These are phyloP conservation scores for Scaptomyza flava DNA, from an alignment of 2,888 invertebrate species.

Conservation along the genomic window DNA sequence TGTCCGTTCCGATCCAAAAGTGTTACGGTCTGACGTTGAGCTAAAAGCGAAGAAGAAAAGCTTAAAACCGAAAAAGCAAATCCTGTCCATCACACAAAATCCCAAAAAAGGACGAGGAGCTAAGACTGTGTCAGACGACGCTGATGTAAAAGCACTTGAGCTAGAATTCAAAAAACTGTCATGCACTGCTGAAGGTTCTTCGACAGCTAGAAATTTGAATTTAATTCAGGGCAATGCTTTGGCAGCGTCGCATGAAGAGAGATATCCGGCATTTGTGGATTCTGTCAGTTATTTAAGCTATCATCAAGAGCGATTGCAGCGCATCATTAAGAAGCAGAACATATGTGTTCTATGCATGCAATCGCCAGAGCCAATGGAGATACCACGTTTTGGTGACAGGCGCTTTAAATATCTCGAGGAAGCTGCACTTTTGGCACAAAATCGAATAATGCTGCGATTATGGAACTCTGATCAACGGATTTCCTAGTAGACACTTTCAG, in stretches of 20 bases:
- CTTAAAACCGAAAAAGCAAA: slow-evolving; percentile 32
- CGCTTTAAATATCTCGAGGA: slow-evolving; percentile 56
- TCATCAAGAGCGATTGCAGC: slow-evolving; percentile 50
- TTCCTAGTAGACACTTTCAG: slow-evolving; percentile 42
- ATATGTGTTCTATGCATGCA: slow-evolving; percentile 42
- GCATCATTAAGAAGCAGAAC: slow-evolving; percentile 27
- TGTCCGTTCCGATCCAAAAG: slow-evolving; percentile 48
- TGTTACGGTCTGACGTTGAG: slow-evolving; percentile 34
- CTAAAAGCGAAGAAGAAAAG: slow-evolving; percentile 20
- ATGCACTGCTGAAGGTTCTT: slow-evolving; percentile 19
- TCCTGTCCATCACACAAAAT: slow-evolving; percentile 7
- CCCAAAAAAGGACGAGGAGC: slow-evolving; percentile 6
- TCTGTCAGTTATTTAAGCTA: slow-evolving; percentile 45
- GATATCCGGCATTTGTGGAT: slow-evolving; percentile 28
- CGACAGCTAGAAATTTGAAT: slow-evolving; percentile 27
- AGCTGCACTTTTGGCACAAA: slow-evolving; percentile 56
- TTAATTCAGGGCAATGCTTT: slow-evolving; percentile 37
- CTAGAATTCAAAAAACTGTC: slow-evolving; percentile 38
- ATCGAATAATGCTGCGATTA: slow-evolving; percentile 53
- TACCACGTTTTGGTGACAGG: slow-evolving; percentile 48
- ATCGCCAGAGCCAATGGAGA: slow-evolving; percentile 34
- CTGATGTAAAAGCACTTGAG: slow-evolving; percentile 37
- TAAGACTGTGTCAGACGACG: slow-evolving; percentile 17
- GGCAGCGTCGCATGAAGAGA: slow-evolving; percentile 15
- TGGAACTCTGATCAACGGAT: slow-evolving; percentile 58